Evolutionary conservation across 2,888 invertebrate species (phyloP).

Genomic region (Brachypterus glaber): DNA sequence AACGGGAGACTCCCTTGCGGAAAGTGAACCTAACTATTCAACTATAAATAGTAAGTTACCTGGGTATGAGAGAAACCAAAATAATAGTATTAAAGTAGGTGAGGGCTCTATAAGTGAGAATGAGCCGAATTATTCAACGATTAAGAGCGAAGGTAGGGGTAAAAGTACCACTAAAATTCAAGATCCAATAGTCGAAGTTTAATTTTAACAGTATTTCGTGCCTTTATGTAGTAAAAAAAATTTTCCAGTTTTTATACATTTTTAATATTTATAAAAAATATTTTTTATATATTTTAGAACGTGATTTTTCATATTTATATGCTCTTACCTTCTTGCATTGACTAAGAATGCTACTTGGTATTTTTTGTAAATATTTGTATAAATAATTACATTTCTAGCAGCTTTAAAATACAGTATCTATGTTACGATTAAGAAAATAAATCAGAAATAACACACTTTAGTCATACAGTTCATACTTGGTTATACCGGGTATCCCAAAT

Average conservation of each 20-base stretch:
- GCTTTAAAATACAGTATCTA: too few species aligned
- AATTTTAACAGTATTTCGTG: constrained; percentile 15
- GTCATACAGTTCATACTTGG: too few species aligned
- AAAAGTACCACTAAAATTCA: constrained; percentile 21
- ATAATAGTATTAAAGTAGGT: constrained; percentile 5
- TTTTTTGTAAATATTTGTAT: too few species aligned
- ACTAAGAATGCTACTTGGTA: too few species aligned
- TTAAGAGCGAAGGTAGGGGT: constrained; percentile 15
- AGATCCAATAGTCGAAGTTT: constrained; percentile 31
- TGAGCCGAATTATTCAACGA: constrained; percentile 13
- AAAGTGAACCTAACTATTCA: constrained; percentile 12
- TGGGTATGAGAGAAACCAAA: constrained; percentile 27
- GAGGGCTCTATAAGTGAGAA: constrained; percentile 5
- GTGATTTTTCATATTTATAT: too few species aligned
- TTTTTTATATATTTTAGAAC: too few species aligned
- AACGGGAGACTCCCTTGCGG: constrained; percentile 9
- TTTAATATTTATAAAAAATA: too few species aligned
- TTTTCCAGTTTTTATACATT: constrained; percentile 15
- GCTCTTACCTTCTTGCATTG: too few species aligned
- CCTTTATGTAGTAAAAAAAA: constrained; percentile 19
- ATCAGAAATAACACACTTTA: too few species aligned
- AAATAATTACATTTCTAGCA: too few species aligned
- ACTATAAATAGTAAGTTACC: constrained; percentile 20
- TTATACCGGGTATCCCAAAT: too few species aligned
- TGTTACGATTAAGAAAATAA: too few species aligned